These are phyloP conservation scores for Eira barbara DNA, from an alignment of 2,113 vertebrate genomes.

Conservation along the genomic window DNA sequence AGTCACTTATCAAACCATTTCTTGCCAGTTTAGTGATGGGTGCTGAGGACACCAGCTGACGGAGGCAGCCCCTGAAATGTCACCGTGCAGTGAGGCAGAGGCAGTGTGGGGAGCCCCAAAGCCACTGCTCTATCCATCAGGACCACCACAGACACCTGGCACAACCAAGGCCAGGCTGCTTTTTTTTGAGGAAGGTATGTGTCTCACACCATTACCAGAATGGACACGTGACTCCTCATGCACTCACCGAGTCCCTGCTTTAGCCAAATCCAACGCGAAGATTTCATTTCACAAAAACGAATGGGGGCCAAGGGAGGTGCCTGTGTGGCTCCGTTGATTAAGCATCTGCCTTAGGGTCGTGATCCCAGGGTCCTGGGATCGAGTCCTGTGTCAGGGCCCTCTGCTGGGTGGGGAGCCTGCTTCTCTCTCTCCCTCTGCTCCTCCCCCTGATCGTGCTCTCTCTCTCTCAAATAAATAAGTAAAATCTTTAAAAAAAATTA, in stretches of 20 bases:
- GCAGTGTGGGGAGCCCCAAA: neutral
- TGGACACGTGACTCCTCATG: neutral
- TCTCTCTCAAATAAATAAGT: neutral
- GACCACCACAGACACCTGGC: neutral
- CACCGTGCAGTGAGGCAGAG: neutral
- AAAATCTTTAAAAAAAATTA: neutral
- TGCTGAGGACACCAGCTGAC: neutral
- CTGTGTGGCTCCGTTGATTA: neutral
- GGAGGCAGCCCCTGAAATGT: neutral
- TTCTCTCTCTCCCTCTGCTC: neutral
- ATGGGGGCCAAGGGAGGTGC: neutral
- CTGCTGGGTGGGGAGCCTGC: neutral
- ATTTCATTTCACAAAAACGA: neutral
- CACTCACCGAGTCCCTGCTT: neutral
- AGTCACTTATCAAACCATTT: neutral
- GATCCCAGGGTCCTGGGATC: neutral
- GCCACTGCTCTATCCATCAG: neutral
- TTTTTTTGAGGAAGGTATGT: neutral
- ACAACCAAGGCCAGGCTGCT: neutral
- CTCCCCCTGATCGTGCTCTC: neutral
- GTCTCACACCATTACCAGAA: neutral
- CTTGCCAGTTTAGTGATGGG: neutral
- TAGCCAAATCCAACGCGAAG: neutral
- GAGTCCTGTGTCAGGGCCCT: neutral
- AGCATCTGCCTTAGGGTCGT: neutral